Percentiles rank a stretch among this genome's conserved stretches.
These are phyloP conservation scores for Sarcophaga peregrina DNA, from an alignment of 1,140 invertebrate species.

Conservation along the genomic window DNA sequence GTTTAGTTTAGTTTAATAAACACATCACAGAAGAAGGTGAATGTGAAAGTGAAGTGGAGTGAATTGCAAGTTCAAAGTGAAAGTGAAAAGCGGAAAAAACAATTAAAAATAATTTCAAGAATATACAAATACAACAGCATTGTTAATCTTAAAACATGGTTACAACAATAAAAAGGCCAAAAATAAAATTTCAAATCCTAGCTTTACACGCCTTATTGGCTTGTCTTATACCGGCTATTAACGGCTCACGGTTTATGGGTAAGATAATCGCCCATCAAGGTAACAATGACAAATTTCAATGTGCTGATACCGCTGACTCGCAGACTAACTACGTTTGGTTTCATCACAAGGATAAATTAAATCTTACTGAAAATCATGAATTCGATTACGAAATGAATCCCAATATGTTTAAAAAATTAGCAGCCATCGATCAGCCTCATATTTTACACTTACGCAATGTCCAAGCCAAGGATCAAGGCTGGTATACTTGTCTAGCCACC, in stretches of 20 bases:
- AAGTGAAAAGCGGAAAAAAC: too few species aligned
- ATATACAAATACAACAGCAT: too few species aligned
- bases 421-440: constrained; percentile 67
- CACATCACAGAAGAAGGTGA: too few species aligned
- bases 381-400: background rate
- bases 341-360: constrained; percentile 29
- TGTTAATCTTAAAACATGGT: too few species aligned
- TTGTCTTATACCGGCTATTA: too few species aligned
- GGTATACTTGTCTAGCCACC: constrained; percentile 91
- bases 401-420: constrained; percentile 37
- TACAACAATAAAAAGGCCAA: too few species aligned
- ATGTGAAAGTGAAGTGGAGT: too few species aligned
- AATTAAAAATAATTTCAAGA: too few species aligned
- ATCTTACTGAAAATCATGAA: background rate
- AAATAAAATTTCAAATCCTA: too few species aligned
- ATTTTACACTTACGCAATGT: constrained; percentile 82
- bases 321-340: constrained; percentile 83
- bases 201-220: too few species aligned
- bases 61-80: too few species aligned
- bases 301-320: constrained; percentile 78
- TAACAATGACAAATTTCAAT: constrained; percentile 77
- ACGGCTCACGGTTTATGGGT: constrained; percentile 77
- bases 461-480: constrained; percentile 85
- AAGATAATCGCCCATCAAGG: constrained; percentile 79
- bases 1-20: too few species aligned